A percentile compares a stretch with the other conserved stretches of the same genome.
Conservation (phyloP, 2,797 vertebrate genomes). For the Todus mexicanus region DNA sequence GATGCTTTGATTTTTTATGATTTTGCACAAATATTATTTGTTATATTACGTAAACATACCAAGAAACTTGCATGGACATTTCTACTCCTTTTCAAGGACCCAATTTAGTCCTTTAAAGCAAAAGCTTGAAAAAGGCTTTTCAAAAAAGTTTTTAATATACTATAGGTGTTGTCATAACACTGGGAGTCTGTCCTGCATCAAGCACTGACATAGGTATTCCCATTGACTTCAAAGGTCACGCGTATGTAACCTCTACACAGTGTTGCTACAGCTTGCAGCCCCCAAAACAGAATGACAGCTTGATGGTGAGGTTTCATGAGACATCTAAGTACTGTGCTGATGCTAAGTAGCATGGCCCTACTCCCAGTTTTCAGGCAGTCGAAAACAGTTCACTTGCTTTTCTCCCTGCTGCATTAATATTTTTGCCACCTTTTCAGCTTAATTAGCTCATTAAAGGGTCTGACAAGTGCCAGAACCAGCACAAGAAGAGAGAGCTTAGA, state of each 20-base stretch:
- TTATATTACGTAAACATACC: not conserved
- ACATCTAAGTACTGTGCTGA: rapidly evolving
- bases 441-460: not conserved
- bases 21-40: not conserved
- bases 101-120: not conserved
- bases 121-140: not conserved
- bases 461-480: not conserved
- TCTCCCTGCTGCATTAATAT: not conserved
- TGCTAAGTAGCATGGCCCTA: rapidly evolving
- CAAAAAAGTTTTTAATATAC: not conserved
- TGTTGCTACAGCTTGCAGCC: not conserved
- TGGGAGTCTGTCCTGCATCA: not conserved
- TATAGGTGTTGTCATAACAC: not conserved
- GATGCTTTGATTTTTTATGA: not conserved
- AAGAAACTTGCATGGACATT: not conserved
- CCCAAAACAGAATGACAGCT: not conserved
- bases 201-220: not conserved
- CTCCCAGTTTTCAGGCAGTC: not conserved
- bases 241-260: rapidly evolving
- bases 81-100: not conserved
- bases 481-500: not conserved
- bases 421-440: not conserved
- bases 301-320: not conserved
- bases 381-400: not conserved
- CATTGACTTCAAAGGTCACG: not conserved